A percentile compares a stretch with the other conserved stretches of the same genome.
Evolutionary conservation across 2,113 vertebrate species (phyloP).

Genomic region (Phyllopteryx taeniolatus): DNA sequence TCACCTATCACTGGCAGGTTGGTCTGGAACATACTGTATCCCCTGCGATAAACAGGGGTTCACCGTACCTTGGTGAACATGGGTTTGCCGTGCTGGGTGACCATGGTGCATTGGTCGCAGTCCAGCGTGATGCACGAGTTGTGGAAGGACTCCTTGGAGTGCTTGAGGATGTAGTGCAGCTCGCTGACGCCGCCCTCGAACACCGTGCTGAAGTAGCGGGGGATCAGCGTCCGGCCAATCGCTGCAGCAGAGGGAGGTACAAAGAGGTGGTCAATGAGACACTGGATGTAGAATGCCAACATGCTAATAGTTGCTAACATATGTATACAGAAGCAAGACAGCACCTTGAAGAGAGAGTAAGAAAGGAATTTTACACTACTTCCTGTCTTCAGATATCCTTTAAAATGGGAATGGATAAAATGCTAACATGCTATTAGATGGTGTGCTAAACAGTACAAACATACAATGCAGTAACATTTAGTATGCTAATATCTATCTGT

Average conservation of each 20-base stretch:
- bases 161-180: slow-evolving; percentile 97
- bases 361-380: not conserved
- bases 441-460: too few species aligned
- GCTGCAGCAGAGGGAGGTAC: slow-evolving; percentile 67
- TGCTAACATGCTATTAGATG: too few species aligned
- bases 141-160: slow-evolving; percentile 98
- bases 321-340: not conserved
- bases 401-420: too few species aligned
- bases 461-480: too few species aligned
- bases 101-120: slow-evolving; percentile 98
- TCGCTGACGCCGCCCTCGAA: slow-evolving; percentile 98
- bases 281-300: not conserved
- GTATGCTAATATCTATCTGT: too few species aligned
- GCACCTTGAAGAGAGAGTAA: not conserved
- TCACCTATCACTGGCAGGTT: not conserved
- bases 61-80: slow-evolving; percentile 94
- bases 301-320: not conserved
- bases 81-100: slow-evolving; percentile 97
- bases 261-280: slow-evolving; percentile 9
- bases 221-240: slow-evolving; percentile 97
- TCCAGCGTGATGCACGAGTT: slow-evolving; percentile 98
- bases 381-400: too few species aligned
- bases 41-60: slow-evolving; percentile 55
- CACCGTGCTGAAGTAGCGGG: slow-evolving; percentile 98
- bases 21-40: slow-evolving; percentile 6